Evolutionary conservation across 2,113 vertebrate genomes (phyloP).

Genomic region (Setophaga petechia): DNA sequence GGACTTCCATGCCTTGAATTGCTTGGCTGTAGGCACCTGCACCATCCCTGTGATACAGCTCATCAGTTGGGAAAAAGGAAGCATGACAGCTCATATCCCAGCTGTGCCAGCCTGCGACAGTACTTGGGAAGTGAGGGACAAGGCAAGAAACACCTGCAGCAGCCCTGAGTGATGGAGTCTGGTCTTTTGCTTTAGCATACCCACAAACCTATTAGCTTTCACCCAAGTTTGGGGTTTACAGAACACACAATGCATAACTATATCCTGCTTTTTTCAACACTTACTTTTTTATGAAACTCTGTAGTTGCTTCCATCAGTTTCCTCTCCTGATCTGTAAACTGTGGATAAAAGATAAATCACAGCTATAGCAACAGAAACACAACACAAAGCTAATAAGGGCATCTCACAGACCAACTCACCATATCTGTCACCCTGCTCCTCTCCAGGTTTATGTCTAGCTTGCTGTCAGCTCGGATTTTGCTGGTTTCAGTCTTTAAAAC

Average conservation of each 20-base stretch:
- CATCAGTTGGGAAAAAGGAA: neutral
- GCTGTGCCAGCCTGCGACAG: rapidly evolving
- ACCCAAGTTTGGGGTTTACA: rapidly evolving
- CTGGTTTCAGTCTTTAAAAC: conserved; percentile 84
- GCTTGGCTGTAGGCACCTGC: neutral
- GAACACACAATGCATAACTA: rapidly evolving
- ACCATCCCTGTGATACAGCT: neutral
- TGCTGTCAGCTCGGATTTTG: conserved; percentile 88
- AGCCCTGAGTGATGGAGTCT: rapidly evolving
- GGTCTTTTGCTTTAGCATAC: neutral
- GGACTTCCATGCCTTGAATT: neutral
- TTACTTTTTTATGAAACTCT: conserved; percentile 90
- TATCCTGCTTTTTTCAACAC: neutral
- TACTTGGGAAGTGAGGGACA: rapidly evolving
- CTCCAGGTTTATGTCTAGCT: conserved; percentile 94
- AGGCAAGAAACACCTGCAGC: neutral
- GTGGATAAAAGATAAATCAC: neutral
- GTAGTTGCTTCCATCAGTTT: conserved; percentile 90
- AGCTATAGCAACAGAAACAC: neutral
- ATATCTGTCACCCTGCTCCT: conserved; percentile 90
- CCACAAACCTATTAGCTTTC: neutral
- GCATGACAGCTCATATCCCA: neutral
- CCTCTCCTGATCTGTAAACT: conserved; percentile 96
- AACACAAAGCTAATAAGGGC: neutral
- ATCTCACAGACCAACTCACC: conserved; percentile 67